Evolutionary conservation across 2,797 vertebrate genomes (phyloP), one percentile per base, ranked within the genome.

Genomic region (Syndactyla subalaris): DNA sequence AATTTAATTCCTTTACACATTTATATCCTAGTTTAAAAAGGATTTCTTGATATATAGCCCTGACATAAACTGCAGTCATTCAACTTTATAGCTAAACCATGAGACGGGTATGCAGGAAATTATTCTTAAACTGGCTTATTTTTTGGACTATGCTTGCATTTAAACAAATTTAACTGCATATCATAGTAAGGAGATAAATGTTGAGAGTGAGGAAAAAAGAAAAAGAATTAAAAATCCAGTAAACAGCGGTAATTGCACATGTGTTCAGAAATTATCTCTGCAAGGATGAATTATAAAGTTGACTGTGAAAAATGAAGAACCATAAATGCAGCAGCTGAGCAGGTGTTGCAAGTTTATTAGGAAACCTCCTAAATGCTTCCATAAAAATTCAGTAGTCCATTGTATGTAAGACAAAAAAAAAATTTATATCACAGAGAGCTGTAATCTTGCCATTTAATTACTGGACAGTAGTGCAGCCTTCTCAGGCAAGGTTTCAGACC

Each of bases 1-100:
- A 90, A 82, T 83, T 94, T 85, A 75, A 89, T 93, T 95, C 61
- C 73, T 93, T 88, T 73, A 63, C 34, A 67, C 17, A 62, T 92
- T 96, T 86, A 63, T 86, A 84, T 65, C 46, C 49, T 15, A 66
- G 39, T 77, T 94, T 91, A 73, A 88, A 96, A 84, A 34, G 1
- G 1, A 89, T 79, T 89, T 89, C 61, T 84, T 61, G 72, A 70
- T 52, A 45, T 51, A 84, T 48, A 92, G 36, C 68, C 34, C 59
- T 91, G 59, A 75, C 45, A 92, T 22, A 72, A 93, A 88, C 23
- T 58, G 30, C 41, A 95, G 68, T 92, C 70, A 93, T 95, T 93
- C 80, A 92, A 38, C 34, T 95, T 95, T 32, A 95, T 43, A 85
- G 75, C 63, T 77, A 89, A 96, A 67, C 46, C 62, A 32, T 76